A percentile compares a stretch with the other conserved stretches of the same genome.
Conservation (phyloP, 1,140 invertebrate genomes). For the Lineus longissimus region DNA sequence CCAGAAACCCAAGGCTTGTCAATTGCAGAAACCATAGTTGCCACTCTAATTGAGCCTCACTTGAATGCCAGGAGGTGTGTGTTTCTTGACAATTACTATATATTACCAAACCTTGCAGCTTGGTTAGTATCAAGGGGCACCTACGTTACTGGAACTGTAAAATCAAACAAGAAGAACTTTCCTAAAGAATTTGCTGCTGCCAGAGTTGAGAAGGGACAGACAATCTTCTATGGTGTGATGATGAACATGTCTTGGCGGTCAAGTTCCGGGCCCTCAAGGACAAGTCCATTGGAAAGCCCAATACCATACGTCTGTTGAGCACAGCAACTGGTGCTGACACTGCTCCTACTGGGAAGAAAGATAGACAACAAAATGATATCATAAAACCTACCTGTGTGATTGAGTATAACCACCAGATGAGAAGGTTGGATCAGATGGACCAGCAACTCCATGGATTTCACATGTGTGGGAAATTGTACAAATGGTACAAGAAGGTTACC, state of each 20-base stretch:
- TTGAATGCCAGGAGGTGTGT: neutral
- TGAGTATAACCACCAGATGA: too few species aligned
- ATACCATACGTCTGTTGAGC: neutral
- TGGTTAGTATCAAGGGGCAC: neutral
- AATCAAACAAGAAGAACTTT: neutral
- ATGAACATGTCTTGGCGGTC: too few species aligned
- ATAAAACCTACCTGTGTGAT: neutral
- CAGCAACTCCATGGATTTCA: neutral
- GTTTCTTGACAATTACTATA: neutral
- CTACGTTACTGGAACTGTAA: neutral
- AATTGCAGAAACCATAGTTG: neutral
- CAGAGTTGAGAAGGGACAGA: neutral
- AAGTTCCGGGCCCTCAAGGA: too few species aligned
- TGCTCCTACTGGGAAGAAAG: neutral
- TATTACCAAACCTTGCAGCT: neutral
- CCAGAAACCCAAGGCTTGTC: neutral
- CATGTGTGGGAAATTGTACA: neutral
- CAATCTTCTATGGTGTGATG: neutral
- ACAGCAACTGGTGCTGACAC: neutral
- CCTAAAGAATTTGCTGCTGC: neutral
- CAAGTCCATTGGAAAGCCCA: neutral
- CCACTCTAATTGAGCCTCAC: neutral
- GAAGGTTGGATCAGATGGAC: neutral
- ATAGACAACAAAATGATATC: neutral
- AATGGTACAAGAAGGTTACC: neutral